Evolutionary conservation across 2,113 vertebrate species (phyloP), one percentile per base, ranked within the genome.

Genomic region (Oriolus oriolus): DNA sequence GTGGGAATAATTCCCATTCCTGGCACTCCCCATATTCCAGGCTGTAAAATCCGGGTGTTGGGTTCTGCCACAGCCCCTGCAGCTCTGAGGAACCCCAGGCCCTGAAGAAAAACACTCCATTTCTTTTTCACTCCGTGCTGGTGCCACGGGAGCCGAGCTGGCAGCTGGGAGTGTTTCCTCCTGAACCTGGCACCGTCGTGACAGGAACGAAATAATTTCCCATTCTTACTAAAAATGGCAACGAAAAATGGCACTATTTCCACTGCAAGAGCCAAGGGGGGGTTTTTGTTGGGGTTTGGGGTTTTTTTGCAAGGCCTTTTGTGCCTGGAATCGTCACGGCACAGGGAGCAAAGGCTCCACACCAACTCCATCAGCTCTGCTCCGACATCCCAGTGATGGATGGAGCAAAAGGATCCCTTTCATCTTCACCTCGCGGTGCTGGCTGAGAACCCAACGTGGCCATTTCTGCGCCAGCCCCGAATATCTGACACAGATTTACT

Each of bases 1-100:
- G 0, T 1, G 3, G 39, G 7, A 41, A 23, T 1, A 7, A 12
- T 2, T 35, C 57, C 4, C 31, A 0, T 52, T 63, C 37, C 70
- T 53, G 45, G 52, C 35, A 2, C 45, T 73, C 6, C 20, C 27
- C 14, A 0, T 4, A 0, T 3, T 60, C 57, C 49, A 33, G 44
- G 42, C 54, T 66, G 68, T n/a, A 13, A 79, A 44, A 71, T 22
- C 9, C 44, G 60, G 80, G 56, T 87, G 22, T 78, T 49, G 45
- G 41, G 20, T 89, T 76, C 2, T 24, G 16, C 24, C 52, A 4
- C 6, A 13, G 10, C 42, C 56, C 35, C 50, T 52, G 42, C 68
- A 80, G 83, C 83, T 70, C 78, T 17, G 89, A 80, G 63, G 31
- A 69, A 3, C 6, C 60, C 53, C 86, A 92, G 50, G 35, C 52